Evolutionary conservation across 2,888 invertebrate species (phyloP).

Genomic region (Elysia crispata): DNA sequence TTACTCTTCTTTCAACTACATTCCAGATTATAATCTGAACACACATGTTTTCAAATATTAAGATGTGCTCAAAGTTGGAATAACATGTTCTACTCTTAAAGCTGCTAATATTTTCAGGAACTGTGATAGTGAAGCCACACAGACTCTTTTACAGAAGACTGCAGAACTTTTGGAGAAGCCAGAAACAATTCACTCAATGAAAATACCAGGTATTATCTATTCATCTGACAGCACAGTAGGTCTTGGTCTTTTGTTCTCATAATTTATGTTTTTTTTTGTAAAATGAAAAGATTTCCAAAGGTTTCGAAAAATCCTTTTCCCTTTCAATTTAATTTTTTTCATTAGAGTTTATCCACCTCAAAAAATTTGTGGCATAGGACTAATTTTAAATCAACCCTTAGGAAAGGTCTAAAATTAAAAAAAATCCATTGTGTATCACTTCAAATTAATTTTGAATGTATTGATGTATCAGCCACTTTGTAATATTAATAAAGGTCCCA

Average conservation of each 20-base stretch:
- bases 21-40: background rate
- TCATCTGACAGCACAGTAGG: background rate
- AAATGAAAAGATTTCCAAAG: background rate
- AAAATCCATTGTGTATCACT: too few species aligned
- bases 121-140: slow-evolving; percentile 49
- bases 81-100: background rate
- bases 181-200: slow-evolving; percentile 52
- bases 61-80: background rate
- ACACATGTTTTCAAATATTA: background rate
- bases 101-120: slow-evolving; percentile 42
- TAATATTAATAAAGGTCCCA: too few species aligned
- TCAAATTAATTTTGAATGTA: too few species aligned
- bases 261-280: background rate
- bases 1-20: background rate
- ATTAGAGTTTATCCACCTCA: background rate
- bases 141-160: slow-evolving; percentile 42
- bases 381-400: too few species aligned
- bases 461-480: too few species aligned
- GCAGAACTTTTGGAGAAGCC: slow-evolving; percentile 47
- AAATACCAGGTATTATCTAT: slow-evolving; percentile 45
- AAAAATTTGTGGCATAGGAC: too few species aligned
- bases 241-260: background rate
- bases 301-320: background rate
- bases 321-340: background rate
- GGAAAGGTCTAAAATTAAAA: too few species aligned